Evolutionary conservation across 2,797 vertebrate genomes (phyloP), one percentile per base, ranked within the genome.

Genomic region (Serranus cabrilla): DNA sequence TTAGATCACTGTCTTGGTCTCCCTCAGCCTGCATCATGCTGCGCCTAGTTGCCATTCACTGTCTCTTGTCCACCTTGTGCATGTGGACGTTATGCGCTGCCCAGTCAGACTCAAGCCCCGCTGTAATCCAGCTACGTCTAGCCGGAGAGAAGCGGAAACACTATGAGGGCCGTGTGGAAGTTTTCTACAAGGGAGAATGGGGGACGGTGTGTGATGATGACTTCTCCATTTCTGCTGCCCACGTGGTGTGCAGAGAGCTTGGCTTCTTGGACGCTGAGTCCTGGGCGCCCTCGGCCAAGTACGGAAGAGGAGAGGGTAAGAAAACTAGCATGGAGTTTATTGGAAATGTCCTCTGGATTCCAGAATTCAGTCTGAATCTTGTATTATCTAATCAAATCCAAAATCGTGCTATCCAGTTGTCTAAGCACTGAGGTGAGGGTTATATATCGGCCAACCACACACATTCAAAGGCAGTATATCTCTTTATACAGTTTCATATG

Each of bases 181-280:
- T 99, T 45, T 95, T 94, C 75, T 97, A 99, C 69, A 74, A 93
- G 0, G 95, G 96, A 0, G 95, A 96, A 83, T 99, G 98, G 98
- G 98, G 98, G 57, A 99, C 98, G 0, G 95, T 99, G 49, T 99
- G 98, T 0, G 98, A 99, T 0, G 98, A 99, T 0, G 98, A 99
- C 91, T 99, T 99, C 93, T 96, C 97, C 91, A 95, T 98, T 66
- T 92, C 94, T 0, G 94, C 96, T 0, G 98, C 97, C 0, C 94
- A 96, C 0, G 97, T 99, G 49, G 96, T 95, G 61, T 99, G 98
- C 91, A 93, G 96, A 64, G 92, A 98, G 93, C 93, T 99, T 50
- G 98, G 98, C 11, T 99, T 96, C 0, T 13, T 96, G 63, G 95
- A 96, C 11, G 98, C 98, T 0, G 88, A 94, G 51, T 92, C 96